Evolutionary conservation across 2,888 invertebrate species (phyloP).

Genomic region (Patella ulyssiponensis): DNA sequence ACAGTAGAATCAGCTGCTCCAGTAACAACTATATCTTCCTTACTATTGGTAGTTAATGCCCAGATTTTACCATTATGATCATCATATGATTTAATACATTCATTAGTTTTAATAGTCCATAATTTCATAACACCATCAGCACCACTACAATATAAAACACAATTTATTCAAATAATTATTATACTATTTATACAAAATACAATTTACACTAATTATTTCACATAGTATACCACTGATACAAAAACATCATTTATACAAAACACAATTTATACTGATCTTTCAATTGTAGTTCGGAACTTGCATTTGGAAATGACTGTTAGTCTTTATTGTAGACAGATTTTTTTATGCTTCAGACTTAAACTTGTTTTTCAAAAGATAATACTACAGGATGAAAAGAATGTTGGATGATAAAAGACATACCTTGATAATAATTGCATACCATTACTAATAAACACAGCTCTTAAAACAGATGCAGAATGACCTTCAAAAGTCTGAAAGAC

Average conservation of each 20-base stretch:
- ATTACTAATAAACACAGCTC: constrained; percentile 84
- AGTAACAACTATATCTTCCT: constrained; percentile 82
- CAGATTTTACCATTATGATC: constrained; percentile 85
- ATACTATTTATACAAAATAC: too few relatives aligned
- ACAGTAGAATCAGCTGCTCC: constrained; percentile 92
- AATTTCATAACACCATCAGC: constrained; percentile 94
- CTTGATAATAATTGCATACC: constrained; percentile 88
- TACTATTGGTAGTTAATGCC: constrained; percentile 75
- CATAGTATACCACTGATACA: too few relatives aligned
- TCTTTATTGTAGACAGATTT: too few relatives aligned
- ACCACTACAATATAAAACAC: constrained; percentile 74
- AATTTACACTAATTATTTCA: too few relatives aligned
- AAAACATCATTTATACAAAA: too few relatives aligned
- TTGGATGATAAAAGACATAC: constrained; percentile 47
- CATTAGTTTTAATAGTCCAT: constrained; percentile 92
- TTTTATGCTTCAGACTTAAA: too few relatives aligned
- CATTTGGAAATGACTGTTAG: too few relatives aligned
- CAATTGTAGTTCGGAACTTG: too few relatives aligned
- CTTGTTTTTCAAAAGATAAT: too few relatives aligned
- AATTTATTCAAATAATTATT: not conserved
- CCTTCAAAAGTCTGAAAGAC: constrained; percentile 83
- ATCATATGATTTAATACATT: constrained; percentile 88
- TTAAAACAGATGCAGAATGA: constrained; percentile 90
- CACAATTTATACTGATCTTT: too few relatives aligned
- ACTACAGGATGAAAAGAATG: not conserved